Base-by-base conservation (phyloP, 37 sponge, comb jelly and placozoan genomes). In the Corticium candelabrum region DNA sequence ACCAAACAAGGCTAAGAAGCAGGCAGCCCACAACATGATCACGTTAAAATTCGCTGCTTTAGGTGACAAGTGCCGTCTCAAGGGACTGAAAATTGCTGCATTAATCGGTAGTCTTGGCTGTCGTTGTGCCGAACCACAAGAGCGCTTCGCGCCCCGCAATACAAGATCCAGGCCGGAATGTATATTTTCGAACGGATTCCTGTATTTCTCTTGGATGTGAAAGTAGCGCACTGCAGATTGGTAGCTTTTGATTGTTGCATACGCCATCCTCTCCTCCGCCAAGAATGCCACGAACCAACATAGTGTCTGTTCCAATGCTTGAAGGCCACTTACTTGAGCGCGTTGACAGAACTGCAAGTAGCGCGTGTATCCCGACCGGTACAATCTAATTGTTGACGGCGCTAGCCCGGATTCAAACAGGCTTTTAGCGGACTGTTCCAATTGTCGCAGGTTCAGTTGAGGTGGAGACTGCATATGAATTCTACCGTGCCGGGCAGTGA, bases 401-500 rank as follows among this genome's bases (percentile, higher is more conserved):
- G 78, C 86, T 69, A 85, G n/a, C 15, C 74, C 77, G 15, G 30
- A 27, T 43, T 81, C 67, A 11, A 81, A 38, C 37, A 56, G 74
- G n/a, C 15, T 0, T 7, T 85, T 75, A 89, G 82, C 86, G 27
- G 38, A 34, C 67, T 11, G 3, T 30, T 83, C 87, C 90, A 86
- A 37, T 2, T 35, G 37, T 30, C 35, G 31, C 86, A 89, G 7
- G 83, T 67, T 84, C 90, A 86, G 76, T 86, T n/a, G n/a, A n/a
- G n/a, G n/a, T n/a, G 83, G 27, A 41, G 75, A 29, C 67, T 41
- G n/a, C n/a, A n/a, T n/a, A n/a, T n/a, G n/a, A n/a, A n/a, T n/a
- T n/a, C n/a, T n/a, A n/a, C n/a, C n/a, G n/a, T n/a, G n/a, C n/a
- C n/a, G n/a, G n/a, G n/a, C n/a, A n/a, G n/a, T n/a, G n/a, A n/a